These are phyloP conservation scores for Gopherus evgoodei DNA, from an alignment of 2,113 vertebrate genomes.

Conservation along the genomic window DNA sequence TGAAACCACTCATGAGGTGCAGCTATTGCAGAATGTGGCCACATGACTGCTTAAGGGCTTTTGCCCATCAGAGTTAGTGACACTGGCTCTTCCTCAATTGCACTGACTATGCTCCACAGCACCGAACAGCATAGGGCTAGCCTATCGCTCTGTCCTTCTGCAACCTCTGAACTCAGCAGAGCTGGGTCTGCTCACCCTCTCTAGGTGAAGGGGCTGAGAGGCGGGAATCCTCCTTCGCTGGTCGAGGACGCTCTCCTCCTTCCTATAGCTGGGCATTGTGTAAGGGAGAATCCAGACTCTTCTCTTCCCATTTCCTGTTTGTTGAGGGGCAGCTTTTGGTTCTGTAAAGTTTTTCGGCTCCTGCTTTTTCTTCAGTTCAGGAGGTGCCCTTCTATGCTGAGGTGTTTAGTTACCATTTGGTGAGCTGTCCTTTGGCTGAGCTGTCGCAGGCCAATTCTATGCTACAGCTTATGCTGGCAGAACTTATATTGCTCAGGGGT, in stretches of 20 bases:
- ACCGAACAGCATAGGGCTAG: too few relatives aligned
- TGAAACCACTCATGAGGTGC: too few relatives aligned
- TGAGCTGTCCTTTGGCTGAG: too few relatives aligned
- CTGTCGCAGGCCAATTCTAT: too few relatives aligned
- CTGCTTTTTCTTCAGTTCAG: accelerated
- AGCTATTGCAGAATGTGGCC: too few relatives aligned
- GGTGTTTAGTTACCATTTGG: background rate
- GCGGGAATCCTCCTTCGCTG: too few relatives aligned
- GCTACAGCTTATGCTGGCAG: too few relatives aligned
- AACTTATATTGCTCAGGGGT: too few relatives aligned
- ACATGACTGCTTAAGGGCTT: background rate
- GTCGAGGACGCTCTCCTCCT: background rate
- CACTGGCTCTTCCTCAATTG: background rate
- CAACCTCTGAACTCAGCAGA: background rate
- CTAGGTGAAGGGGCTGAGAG: background rate
- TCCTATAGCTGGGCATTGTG: accelerated
- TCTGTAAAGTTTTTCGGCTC: background rate
- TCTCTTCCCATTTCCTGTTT: background rate
- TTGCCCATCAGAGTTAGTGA: background rate
- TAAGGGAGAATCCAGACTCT: background rate
- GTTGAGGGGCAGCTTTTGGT: background rate
- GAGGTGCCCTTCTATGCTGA: background rate
- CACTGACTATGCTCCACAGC: background rate
- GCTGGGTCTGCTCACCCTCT: background rate
- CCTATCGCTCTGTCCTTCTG: too few relatives aligned